Conservation (phyloP, 2,113 vertebrate species). For the Romanogobio albipinnatus region DNA sequence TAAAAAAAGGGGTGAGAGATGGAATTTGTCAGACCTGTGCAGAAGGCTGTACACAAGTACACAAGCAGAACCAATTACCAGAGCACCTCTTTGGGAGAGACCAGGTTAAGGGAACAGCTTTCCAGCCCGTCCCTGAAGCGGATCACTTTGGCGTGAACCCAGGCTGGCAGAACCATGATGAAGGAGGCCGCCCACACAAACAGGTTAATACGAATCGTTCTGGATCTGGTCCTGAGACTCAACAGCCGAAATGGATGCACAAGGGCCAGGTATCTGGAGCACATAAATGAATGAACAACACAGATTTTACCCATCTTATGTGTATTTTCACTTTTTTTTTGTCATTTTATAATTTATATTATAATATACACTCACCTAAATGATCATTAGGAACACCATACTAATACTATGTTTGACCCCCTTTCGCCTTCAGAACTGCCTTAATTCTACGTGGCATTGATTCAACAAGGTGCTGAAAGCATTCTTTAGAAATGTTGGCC, state of each 20-base stretch:
- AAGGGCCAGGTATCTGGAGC: slow-evolving; percentile 70
- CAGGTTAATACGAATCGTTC: slow-evolving; percentile 67
- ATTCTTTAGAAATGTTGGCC: too few relatives aligned
- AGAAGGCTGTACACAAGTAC: not conserved
- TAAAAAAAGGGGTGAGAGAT: not conserved
- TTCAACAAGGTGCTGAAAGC: too few relatives aligned
- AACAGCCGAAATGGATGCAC: slow-evolving; percentile 72
- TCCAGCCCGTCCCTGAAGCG: slow-evolving; percentile 74
- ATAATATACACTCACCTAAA: too few relatives aligned
- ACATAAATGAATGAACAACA: slow-evolving; percentile 16
- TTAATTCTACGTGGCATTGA: too few relatives aligned
- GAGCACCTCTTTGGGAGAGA: slow-evolving; percentile 67
- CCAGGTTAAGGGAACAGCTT: slow-evolving; percentile 74
- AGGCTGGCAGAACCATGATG: slow-evolving; percentile 68
- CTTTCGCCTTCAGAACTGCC: too few relatives aligned
- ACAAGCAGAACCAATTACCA: slow-evolving; percentile 43
- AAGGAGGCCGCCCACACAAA: slow-evolving; percentile 68
- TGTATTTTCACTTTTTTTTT: not conserved
- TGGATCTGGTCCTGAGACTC: slow-evolving; percentile 69
- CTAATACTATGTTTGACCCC: too few relatives aligned
- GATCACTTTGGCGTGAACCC: slow-evolving; percentile 73
- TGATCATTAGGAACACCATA: too few relatives aligned
- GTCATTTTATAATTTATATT: not conserved
- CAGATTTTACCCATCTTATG: not conserved
- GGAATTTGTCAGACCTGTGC: not conserved